Evolutionary conservation across 2,888 invertebrate genomes (phyloP).

Genomic region (Brachyptera putata): DNA sequence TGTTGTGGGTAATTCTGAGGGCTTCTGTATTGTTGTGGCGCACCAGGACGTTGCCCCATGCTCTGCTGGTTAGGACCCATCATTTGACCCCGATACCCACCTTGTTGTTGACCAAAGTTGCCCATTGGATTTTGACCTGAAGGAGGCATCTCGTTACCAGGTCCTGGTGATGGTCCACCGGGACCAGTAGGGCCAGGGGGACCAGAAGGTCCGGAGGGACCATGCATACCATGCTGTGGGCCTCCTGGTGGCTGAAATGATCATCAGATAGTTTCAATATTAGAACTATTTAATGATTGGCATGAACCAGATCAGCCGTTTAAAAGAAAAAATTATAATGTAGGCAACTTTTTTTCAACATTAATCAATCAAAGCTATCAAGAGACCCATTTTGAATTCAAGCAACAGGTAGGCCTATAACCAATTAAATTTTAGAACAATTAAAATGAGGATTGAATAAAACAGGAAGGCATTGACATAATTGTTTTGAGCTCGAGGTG

Average conservation of each 20-base stretch:
- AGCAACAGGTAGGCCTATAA: too few relatives aligned
- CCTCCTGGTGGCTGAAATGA: slow-evolving; percentile 51
- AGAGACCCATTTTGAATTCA: too few relatives aligned
- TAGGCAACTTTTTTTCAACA: too few relatives aligned
- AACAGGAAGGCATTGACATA: too few relatives aligned
- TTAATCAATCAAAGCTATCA: too few relatives aligned
- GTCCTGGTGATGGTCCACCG: slow-evolving; percentile 41
- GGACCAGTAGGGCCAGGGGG: slow-evolving; percentile 42
- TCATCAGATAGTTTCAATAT: slow-evolving; percentile 20
- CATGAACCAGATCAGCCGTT: too few relatives aligned
- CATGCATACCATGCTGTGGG: slow-evolving; percentile 46
- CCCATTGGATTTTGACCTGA: slow-evolving; percentile 36
- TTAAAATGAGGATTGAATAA: too few relatives aligned
- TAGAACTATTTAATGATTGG: too few relatives aligned
- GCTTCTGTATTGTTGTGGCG: slow-evolving; percentile 49
- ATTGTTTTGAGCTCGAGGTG: too few relatives aligned
- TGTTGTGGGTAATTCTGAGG: slow-evolving; percentile 63
- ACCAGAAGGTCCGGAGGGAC: slow-evolving; percentile 43
- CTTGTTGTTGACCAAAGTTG: slow-evolving; percentile 39
- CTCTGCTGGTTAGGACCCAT: slow-evolving; percentile 48
- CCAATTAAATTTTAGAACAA: too few relatives aligned
- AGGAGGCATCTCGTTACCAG: slow-evolving; percentile 44
- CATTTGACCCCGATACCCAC: slow-evolving; percentile 53
- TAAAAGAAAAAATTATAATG: too few relatives aligned
- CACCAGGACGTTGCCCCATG: slow-evolving; percentile 40